Percentiles rank a stretch among this genome's conserved stretches.
Conservation (phyloP, 1,140 invertebrate species). For the Formica exsecta region DNA sequence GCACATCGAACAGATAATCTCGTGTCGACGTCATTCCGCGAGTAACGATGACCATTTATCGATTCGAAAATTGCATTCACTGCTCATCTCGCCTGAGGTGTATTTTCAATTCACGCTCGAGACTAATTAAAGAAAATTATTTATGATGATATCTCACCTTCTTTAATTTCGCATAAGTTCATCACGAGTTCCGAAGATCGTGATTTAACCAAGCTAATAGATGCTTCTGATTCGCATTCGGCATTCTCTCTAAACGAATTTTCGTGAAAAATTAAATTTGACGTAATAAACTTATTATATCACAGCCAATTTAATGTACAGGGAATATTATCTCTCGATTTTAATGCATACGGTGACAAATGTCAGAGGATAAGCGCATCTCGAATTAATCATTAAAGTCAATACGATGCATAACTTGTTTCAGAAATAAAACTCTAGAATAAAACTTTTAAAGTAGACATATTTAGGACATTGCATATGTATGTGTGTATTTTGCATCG, state of each 20-base stretch:
- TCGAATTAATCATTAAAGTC: not conserved
- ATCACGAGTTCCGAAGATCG: not conserved
- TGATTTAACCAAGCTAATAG: not conserved
- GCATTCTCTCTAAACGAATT: not conserved
- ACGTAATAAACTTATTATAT: not conserved
- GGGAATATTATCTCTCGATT: not conserved
- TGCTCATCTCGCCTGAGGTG: not conserved
- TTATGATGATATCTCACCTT: not conserved
- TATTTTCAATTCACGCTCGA: not conserved
- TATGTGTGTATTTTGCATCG: not conserved
- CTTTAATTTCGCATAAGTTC: not conserved
- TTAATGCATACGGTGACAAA: not conserved
- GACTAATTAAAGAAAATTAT: slow-evolving; percentile 21
- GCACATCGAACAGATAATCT: not conserved
- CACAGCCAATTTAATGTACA: not conserved
- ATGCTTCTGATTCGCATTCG: not conserved
- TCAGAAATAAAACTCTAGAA: slow-evolving; percentile 16
- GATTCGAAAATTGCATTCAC: not conserved
- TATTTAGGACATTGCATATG: not conserved
- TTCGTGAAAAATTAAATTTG: not conserved
- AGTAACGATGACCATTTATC: slow-evolving; percentile 3
- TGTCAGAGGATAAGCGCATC: not conserved
- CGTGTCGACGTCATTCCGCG: not conserved
- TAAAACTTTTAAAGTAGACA: slow-evolving; percentile 1
- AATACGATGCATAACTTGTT: not conserved